Evolutionary conservation across 2,888 invertebrate species (phyloP).

Genomic region (Aphodius sticticus): DNA sequence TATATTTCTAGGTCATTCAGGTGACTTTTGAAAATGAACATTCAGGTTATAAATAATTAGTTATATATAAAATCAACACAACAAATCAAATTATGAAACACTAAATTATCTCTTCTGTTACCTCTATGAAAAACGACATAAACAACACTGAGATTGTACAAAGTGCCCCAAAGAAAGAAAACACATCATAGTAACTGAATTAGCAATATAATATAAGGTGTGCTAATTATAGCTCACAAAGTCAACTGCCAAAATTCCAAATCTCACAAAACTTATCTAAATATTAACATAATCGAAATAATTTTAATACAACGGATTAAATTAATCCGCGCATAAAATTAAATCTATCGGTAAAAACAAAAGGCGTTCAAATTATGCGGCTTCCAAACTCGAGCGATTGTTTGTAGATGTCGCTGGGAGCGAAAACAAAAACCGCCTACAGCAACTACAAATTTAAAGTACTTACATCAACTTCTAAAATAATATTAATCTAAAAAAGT

Average conservation of each 20-base stretch:
- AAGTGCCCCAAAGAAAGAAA: slow-evolving; percentile 11
- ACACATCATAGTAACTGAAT: slow-evolving; percentile 14
- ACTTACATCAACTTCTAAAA: neutral
- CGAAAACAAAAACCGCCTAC: neutral
- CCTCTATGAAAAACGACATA: slow-evolving; percentile 25
- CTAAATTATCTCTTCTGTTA: neutral
- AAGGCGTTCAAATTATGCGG: neutral
- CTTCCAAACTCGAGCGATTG: neutral
- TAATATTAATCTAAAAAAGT: neutral
- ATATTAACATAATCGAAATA: neutral
- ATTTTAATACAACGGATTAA: neutral
- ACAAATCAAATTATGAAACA: neutral
- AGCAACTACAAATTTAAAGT: neutral
- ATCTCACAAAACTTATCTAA: neutral
- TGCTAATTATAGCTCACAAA: slow-evolving; percentile 7
- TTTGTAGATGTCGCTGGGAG: neutral
- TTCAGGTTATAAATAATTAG: neutral
- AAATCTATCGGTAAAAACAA: neutral
- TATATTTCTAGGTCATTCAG: neutral
- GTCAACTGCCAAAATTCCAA: slow-evolving; percentile 13
- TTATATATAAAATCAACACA: neutral
- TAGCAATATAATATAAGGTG: slow-evolving; percentile 11
- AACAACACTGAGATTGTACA: neutral
- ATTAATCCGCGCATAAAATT: neutral
- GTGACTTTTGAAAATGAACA: neutral